Evolutionary conservation across 2,113 vertebrate genomes (phyloP), one percentile per base, ranked within the genome.

Genomic region (Notechis scutatus): DNA sequence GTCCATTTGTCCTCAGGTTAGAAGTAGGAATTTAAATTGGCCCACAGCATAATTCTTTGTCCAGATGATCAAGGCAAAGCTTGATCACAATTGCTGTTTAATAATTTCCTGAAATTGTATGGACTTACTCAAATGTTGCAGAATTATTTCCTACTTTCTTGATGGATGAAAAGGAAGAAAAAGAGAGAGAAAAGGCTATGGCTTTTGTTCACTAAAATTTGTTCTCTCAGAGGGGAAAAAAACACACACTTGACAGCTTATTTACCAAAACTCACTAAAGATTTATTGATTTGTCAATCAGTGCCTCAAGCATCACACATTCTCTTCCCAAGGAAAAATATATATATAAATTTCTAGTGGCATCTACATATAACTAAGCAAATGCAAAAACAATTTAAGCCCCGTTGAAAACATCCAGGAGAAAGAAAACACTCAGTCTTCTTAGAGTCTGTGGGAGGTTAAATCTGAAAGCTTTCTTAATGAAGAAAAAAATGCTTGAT

Each of bases 251-350:
- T 98, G 98, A 99, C 98, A 98, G 98, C 97, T 99, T 99, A 99
- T 98, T 99, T 99, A 98, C 98, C 97, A 98, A 81, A 98, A 97
- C 97, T 98, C 97, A 97, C 98, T 98, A 99, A 99, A 98, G 98
- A 99, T 99, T 98, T 99, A 99, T 99, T 98, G 98, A 99, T 99
- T 99, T 99, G 99, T 99, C 98, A 99, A 98, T 99, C 98, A 98
- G 97, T 92, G 97, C 98, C 98, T 96, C 94, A 15, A 97, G 98
- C 98, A 91, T 26, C 96, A 97, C 97, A 97, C 96, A 24, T 98
- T 97, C 98, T 97, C 98, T 98, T 97, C 95, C 96, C 98, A 96
- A n/a, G 97, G 98, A 97, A 97, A 98, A 97, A 96, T 97, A 97
- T 64, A 10, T 64, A 10, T n/a, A 97, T 98, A 98, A 61, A 98